These are phyloP conservation scores for Phlogophora meticulosa DNA, from an alignment of 2,888 invertebrate species.

Conservation along the genomic window DNA sequence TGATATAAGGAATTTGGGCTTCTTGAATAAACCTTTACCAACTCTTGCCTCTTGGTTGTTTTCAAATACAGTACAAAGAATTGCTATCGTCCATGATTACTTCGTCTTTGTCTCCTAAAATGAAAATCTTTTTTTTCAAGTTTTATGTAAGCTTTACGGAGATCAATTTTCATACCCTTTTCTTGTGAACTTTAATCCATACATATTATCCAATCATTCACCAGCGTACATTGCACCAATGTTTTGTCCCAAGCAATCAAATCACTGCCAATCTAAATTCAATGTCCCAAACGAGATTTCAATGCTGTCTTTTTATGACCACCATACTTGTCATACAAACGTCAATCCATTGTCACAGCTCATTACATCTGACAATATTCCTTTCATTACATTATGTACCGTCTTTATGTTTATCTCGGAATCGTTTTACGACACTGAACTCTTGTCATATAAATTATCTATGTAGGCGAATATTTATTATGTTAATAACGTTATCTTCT, in stretches of 20 bases:
- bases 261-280: conserved; percentile 47
- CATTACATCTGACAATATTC: conserved; percentile 57
- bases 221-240: conserved; percentile 26
- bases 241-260: conserved; percentile 5
- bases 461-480: conserved; percentile 60
- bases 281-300: conserved; percentile 35
- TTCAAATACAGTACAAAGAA: not conserved
- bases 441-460: conserved; percentile 45
- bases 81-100: not conserved
- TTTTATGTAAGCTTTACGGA: not conserved
- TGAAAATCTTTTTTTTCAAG: not conserved
- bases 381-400: conserved; percentile 39
- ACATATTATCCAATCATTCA: not conserved
- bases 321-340: conserved; percentile 56
- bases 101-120: not conserved
- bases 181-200: not conserved
- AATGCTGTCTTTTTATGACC: conserved; percentile 43
- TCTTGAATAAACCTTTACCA: not conserved
- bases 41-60: not conserved
- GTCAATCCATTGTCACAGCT: conserved; percentile 60
- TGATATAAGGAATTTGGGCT: not conserved
- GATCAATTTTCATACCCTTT: not conserved
- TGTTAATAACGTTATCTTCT: conserved; percentile 57
- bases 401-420: conserved; percentile 43
- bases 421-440: conserved; percentile 55